These are phyloP conservation scores for Oscheius myriophilus DNA, from an alignment of 2,888 invertebrate genomes.

Conservation along the genomic window DNA sequence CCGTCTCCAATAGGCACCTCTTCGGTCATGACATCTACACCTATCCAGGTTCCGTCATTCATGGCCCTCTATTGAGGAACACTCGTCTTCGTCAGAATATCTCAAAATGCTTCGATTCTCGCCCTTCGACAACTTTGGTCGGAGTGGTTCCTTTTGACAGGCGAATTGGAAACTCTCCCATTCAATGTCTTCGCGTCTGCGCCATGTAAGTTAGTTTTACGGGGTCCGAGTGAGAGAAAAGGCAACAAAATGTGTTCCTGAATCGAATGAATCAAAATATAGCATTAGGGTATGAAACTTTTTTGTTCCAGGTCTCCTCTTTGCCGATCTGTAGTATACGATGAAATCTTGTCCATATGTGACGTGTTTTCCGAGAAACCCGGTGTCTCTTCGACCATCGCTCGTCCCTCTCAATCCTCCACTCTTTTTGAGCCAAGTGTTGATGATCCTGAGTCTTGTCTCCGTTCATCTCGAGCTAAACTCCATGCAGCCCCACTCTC, in stretches of 20 bases:
- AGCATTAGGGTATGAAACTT: too few relatives aligned
- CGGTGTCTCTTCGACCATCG: neutral
- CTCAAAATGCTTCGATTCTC: constrained; percentile 13
- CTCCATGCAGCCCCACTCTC: neutral
- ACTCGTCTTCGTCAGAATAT: neutral
- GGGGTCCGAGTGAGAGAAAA: neutral
- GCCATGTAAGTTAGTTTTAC: neutral
- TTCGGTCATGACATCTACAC: constrained; percentile 18
- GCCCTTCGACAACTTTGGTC: neutral
- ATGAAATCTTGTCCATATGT: constrained; percentile 22
- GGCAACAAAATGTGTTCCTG: neutral
- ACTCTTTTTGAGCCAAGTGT: constrained; percentile 20
- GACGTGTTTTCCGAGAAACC: constrained; percentile 19
- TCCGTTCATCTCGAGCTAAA: neutral
- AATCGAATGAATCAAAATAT: too few relatives aligned
- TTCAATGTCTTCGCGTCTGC: constrained; percentile 9
- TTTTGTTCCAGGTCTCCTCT: constrained; percentile 2
- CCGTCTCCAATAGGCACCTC: constrained; percentile 9
- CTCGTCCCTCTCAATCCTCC: constrained; percentile 2
- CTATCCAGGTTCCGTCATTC: constrained; percentile 15
- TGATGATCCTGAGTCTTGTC: constrained; percentile 16
- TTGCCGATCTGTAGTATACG: constrained; percentile 9
- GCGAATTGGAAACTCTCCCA: neutral
- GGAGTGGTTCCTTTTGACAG: constrained; percentile 17
- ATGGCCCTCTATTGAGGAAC: constrained; percentile 5